These are phyloP conservation scores for Trypoxylus dichotomus DNA, from an alignment of 1,140 invertebrate genomes.

Conservation along the genomic window DNA sequence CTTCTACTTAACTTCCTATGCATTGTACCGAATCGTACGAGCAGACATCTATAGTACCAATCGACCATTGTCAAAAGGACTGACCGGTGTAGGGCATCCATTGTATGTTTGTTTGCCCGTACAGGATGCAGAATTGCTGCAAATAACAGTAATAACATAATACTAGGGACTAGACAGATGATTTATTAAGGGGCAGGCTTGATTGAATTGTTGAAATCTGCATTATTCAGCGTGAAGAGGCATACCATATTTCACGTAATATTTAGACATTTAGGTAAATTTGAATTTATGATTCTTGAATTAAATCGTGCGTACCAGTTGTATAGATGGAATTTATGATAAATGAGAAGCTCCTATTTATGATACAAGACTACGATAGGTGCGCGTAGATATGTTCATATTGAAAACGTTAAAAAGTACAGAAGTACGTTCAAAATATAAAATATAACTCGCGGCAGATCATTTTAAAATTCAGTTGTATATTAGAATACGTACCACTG, in stretches of 20 bases:
- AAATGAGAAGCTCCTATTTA: no score
- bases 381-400: no score
- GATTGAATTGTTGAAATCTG: slow-evolving; percentile 38
- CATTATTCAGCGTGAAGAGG: slow-evolving; percentile 45
- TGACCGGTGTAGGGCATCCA: slow-evolving; percentile 46
- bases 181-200: slow-evolving; percentile 45
- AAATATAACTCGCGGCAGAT: no score
- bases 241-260: slow-evolving; percentile 44
- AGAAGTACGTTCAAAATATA: no score
- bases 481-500: no score
- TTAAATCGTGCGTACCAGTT: slow-evolving; percentile 42
- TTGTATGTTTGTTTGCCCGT: slow-evolving; percentile 47
- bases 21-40: slow-evolving; percentile 26
- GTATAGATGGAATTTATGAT: not conserved
- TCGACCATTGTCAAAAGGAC: slow-evolving; percentile 32
- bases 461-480: no score
- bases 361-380: not conserved
- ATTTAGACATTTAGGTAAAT: slow-evolving; percentile 47
- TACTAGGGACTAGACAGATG: slow-evolving; percentile 46
- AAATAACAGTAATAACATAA: slow-evolving; percentile 49
- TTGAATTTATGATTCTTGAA: slow-evolving; percentile 41
- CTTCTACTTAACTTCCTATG: slow-evolving; percentile 33
- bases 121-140: slow-evolving; percentile 50
- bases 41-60: slow-evolving; percentile 29
- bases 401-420: no score